Base-by-base conservation (phyloP, 2,113 vertebrate species). In the Albula goreensis region DNA sequence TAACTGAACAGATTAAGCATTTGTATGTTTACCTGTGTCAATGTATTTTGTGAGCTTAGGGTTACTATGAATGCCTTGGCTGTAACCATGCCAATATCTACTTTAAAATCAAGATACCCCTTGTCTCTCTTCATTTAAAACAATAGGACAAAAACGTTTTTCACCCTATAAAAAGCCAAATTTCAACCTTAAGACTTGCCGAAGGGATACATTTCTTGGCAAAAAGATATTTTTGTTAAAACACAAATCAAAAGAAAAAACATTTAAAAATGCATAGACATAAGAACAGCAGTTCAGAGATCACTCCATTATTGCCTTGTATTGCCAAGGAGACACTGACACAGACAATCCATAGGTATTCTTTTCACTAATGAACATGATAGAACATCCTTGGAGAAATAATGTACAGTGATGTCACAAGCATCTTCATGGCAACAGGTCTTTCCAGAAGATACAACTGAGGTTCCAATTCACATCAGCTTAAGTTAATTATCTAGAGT, bases 261-360 rank as follows among this genome's bases (percentile, higher is more conserved):
- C 51, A 19, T 52, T 25, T 12, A 48, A 81, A 81, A 57, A 78
- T 81, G 25, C 51, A 82, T 74, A n/a, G 57, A n/a, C 17, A 52
- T 51, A 81, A 41, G 13, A 84, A 95, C 96, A 96, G 94, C 93
- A 95, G 95, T 95, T 92, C 87, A 90, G 80, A 89, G 87, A 50
- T 92, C 92, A 91, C 82, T 78, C 85, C 52, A 53, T 60, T 74
- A 52, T 82, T 3, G 41, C 63, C 63, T 81, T 81, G 6, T 48
- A 17, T 82, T 82, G 53, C 51, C 81, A 50, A n/a, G 52, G 60
- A 53, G 81, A 82, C 70, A 53, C 51, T 10, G 50, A 12, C 41
- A 83, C 49, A 51, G 48, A 51, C 48, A 50, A 57, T 41, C 25
- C 70, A 74, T 60, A 85, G 51, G 63, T 25, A 80, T 80, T 53